These are phyloP conservation scores for Tragelaphus imberbis DNA, from an alignment of 2,113 vertebrate genomes.

Conservation along the genomic window DNA sequence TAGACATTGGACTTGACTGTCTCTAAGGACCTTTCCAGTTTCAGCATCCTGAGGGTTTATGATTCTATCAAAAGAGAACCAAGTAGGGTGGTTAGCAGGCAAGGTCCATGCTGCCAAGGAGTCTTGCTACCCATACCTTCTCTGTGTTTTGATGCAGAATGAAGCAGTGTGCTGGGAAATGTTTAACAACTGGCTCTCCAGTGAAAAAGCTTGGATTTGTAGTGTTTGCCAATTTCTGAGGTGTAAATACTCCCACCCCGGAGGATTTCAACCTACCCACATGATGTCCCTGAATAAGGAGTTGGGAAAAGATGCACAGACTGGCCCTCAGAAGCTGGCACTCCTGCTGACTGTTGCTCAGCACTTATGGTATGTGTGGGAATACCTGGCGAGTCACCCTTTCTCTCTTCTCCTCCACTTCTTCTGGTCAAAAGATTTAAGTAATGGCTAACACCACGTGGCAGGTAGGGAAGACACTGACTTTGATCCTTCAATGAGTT, in stretches of 20 bases:
- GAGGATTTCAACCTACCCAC: background rate
- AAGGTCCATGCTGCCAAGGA: background rate
- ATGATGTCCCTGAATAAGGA: background rate
- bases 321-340: background rate
- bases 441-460: background rate
- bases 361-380: background rate
- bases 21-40: background rate
- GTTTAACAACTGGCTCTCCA: background rate
- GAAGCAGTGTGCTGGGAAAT: background rate
- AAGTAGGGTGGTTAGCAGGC: background rate
- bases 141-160: background rate
- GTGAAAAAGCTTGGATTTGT: background rate
- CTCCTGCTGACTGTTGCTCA: background rate
- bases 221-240: slow-evolving; percentile 24
- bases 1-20: background rate
- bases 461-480: background rate
- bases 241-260: slow-evolving; percentile 32
- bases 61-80: background rate
- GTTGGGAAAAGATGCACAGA: background rate
- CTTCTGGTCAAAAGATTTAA: background rate
- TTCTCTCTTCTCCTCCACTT: background rate
- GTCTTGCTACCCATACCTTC: background rate
- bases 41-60: background rate
- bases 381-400: background rate
- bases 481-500: background rate